Evolutionary conservation across 2,113 vertebrate species (phyloP).

Genomic region (Ammospiza caudacuta): DNA sequence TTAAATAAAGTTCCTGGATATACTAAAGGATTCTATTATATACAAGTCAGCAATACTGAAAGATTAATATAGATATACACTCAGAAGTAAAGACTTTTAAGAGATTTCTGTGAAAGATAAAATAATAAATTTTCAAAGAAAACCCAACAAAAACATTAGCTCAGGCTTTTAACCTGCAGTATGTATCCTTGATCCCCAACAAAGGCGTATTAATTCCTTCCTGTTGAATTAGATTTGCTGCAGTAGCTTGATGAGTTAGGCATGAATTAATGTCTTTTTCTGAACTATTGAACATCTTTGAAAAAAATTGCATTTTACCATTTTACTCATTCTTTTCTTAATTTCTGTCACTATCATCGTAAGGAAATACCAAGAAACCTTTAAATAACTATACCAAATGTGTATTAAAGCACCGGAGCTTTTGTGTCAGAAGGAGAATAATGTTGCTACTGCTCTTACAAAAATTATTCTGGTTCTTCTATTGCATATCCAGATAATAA

Average conservation of each 20-base stretch:
- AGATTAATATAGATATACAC: constrained; percentile 15
- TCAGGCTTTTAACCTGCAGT: constrained; percentile 24
- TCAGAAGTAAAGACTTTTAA: constrained; percentile 50
- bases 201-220: background rate
- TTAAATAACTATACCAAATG: background rate
- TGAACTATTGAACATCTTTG: background rate
- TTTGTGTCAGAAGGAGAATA: background rate
- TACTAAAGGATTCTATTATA: constrained; percentile 54
- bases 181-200: background rate
- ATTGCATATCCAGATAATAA: background rate
- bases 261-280: background rate
- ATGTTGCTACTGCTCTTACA: background rate
- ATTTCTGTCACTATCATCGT: background rate
- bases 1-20: constrained; percentile 20
- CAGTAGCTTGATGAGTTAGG: background rate
- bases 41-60: constrained; percentile 3
- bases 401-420: background rate
- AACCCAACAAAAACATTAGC: background rate
- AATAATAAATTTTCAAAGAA: background rate
- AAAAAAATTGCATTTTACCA: background rate
- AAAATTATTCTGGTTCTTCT: background rate
- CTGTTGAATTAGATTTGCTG: background rate
- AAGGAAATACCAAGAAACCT: background rate
- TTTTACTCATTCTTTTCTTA: background rate
- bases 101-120: background rate